Evolutionary conservation across 2,113 vertebrate species (phyloP), one percentile per base, ranked within the genome.

Genomic region (Sebastes schlegelii): DNA sequence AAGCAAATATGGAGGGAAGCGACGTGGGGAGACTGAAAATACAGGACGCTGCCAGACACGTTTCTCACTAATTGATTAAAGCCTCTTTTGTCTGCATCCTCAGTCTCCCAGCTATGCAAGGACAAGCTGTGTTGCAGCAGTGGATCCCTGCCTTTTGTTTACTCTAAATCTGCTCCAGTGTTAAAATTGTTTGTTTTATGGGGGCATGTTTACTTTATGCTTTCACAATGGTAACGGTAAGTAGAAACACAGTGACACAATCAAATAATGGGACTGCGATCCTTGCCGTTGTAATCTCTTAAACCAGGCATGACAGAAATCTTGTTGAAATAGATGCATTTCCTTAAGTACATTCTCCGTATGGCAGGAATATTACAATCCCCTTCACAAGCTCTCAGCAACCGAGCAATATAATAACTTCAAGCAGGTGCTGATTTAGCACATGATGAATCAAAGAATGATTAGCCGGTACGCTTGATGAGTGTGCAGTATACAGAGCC

Each of bases 1-100:
- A 73, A 68, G 80, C 51, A 86, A 91, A 91, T 86, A 87, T 61
- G 14, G 65, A 82, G 58, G 68, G 80, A 77, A 16, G 65, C 81
- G 82, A 83, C 23, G 76, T 34, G 34, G 40, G 21, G 74, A 65
- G 78, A 82, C 76, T 87, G 76, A 74, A 80, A 91, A 84, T 70
- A 72, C 62, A 72, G 64, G 61, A 74, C 54, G 45, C 72, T 80
- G 85, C 85, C 88, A 91, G 71, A 87, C 83, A 84, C 74, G 45
- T 86, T 86, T 86, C 81, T 64, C 55, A 26, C 86, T 90, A 92
- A 92, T 91, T 91, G 83, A 92, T 90, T 86, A 85, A 83, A 83
- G 77, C 71, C 81, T 77, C 69, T 80, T 88, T 84, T 84, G 68
- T 87, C 74, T 71, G 54, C 34, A 54, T 74, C 65, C 85, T 74